phyloP scores from a whole-genome alignment of 2,888 invertebrate species.

The Marronus borbonicus region DNA sequence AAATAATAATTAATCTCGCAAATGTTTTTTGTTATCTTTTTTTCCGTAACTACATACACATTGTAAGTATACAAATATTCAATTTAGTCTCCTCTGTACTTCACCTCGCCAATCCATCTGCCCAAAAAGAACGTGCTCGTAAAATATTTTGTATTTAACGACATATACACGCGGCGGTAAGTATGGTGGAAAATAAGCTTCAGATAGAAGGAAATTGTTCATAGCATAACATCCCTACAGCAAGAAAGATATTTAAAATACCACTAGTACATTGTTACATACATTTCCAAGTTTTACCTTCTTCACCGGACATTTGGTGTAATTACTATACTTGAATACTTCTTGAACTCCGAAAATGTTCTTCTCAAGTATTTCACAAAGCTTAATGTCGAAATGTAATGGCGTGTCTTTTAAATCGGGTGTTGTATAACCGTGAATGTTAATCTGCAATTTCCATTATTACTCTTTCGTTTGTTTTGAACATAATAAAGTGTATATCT shows the following conservation, averaged over 20 bases:
- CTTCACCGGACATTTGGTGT: slow-evolving; percentile 27
- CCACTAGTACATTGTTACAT: background rate
- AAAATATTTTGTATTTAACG: slow-evolving; percentile 22
- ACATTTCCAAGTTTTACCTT: background rate
- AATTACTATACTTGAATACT: slow-evolving; percentile 29
- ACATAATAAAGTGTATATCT: background rate
- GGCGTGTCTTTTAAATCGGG: slow-evolving; percentile 28
- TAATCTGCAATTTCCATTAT: slow-evolving; percentile 8
- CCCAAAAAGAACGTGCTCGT: background rate
- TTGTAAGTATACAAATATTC: background rate
- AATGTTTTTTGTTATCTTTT: background rate
- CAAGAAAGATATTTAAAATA: background rate
- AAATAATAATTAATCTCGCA: too few relatives aligned
- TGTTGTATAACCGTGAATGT: slow-evolving; percentile 7
- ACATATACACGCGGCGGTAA: slow-evolving; percentile 20
- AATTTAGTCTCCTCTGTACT: background rate
- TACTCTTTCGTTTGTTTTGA: background rate
- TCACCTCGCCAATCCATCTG: slow-evolving; percentile 32
- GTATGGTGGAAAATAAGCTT: slow-evolving; percentile 16
- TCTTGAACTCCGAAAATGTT: slow-evolving; percentile 23
- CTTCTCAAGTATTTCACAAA: background rate
- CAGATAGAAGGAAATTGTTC: slow-evolving; percentile 20
- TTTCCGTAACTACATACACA: too few relatives aligned
- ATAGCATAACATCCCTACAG: slow-evolving; percentile 39
- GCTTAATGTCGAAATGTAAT: slow-evolving; percentile 22